Percentiles rank a stretch among this genome's conserved stretches.
Conservation (phyloP, 2,888 invertebrate species). For the Habroteleia sp. region DNA sequence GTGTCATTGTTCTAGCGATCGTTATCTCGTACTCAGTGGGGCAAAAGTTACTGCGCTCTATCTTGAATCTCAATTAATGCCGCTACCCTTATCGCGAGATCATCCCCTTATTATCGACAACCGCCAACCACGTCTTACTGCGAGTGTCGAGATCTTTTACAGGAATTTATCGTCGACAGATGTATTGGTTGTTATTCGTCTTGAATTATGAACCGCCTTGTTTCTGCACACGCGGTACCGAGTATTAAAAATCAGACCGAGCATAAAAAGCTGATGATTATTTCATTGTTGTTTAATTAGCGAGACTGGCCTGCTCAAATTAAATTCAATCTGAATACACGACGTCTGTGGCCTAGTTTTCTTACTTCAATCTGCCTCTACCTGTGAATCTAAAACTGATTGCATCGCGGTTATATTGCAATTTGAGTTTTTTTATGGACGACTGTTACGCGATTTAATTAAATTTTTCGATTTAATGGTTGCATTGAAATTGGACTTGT, state of each 20-base stretch:
- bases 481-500: background rate
- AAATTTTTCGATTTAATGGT: background rate
- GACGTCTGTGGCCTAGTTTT: constrained; percentile 45
- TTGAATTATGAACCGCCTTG: constrained; percentile 21
- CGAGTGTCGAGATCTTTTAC: constrained; percentile 44
- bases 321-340: constrained; percentile 26
- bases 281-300: constrained; percentile 43
- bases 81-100: constrained; percentile 73
- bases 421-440: constrained; percentile 11
- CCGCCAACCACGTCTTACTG: constrained; percentile 64
- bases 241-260: constrained; percentile 24
- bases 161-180: constrained; percentile 61
- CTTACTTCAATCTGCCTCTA: constrained; percentile 38
- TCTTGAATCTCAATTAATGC: constrained; percentile 79
- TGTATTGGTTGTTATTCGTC: constrained; percentile 60
- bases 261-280: constrained; percentile 14
- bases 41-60: constrained; percentile 73
- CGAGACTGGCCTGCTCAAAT: constrained; percentile 17
- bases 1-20: constrained; percentile 73
- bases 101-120: constrained; percentile 76
- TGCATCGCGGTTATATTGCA: constrained; percentile 12
- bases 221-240: constrained; percentile 22
- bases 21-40: constrained; percentile 70
- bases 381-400: constrained; percentile 41
- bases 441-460: constrained; percentile 14